Conservation (phyloP, 2,888 invertebrate species). For the Metellina segmentata region DNA sequence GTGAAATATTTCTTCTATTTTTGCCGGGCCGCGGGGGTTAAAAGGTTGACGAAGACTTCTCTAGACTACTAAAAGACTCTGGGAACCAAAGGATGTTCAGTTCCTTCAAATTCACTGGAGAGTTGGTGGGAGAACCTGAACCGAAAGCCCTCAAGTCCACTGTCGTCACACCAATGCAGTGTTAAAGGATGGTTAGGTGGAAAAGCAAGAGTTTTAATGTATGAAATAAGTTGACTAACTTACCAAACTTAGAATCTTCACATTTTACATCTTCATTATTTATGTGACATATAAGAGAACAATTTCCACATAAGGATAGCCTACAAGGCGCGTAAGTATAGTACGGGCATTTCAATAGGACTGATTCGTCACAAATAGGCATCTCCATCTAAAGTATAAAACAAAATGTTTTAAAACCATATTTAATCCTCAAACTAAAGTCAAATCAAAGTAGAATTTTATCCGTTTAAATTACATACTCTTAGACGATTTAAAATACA, state of each 20-base stretch:
- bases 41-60: no score
- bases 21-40: no score
- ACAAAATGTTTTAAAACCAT: neutral
- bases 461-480: no score
- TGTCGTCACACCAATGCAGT: neutral
- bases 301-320: slow-evolving; percentile 69
- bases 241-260: slow-evolving; percentile 37
- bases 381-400: slow-evolving; percentile 42
- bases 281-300: slow-evolving; percentile 65
- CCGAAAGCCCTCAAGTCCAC: no score
- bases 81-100: no score
- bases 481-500: no score
- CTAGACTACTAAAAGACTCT: no score
- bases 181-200: neutral
- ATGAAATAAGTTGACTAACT: neutral
- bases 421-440: no score
- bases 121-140: no score
- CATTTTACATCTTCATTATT: slow-evolving; percentile 65
- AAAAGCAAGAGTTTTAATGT: neutral
- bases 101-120: no score
- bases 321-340: slow-evolving; percentile 63
- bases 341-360: slow-evolving; percentile 65
- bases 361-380: slow-evolving; percentile 60
- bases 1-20: no score
- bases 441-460: no score